Percentiles rank a stretch among this genome's conserved stretches.
phyloP scores from a whole-genome alignment of 2,113 vertebrate species.

The Melanostigma gelatinosum region DNA sequence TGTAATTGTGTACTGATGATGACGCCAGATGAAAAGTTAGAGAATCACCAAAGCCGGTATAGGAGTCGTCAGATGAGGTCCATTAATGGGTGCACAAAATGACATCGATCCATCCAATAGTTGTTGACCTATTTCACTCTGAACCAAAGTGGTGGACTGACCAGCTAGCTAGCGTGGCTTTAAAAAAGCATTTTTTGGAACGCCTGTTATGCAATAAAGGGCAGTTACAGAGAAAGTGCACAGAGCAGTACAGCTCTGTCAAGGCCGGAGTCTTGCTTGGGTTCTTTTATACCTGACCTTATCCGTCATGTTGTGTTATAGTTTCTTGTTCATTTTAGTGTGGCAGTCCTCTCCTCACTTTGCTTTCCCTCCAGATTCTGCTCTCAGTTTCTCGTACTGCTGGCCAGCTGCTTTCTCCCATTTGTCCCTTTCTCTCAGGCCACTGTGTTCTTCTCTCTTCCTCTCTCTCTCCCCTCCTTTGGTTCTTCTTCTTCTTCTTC shows the following conservation, averaged over 20 bases:
- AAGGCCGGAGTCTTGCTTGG: background rate
- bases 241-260: slow-evolving; percentile 3
- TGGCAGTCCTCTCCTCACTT: slow-evolving; percentile 16
- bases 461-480: slow-evolving; percentile 8
- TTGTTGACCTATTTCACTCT: background rate
- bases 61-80: background rate
- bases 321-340: slow-evolving; percentile 16
- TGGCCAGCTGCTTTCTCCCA: background rate
- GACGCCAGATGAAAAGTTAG: background rate
- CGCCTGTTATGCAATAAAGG: slow-evolving; percentile 10
- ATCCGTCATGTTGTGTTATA: slow-evolving; percentile 30
- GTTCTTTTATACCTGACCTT: slow-evolving; percentile 34
- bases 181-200: background rate
- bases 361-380: slow-evolving; percentile 15
- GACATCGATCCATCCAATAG: background rate
- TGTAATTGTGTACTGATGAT: background rate
- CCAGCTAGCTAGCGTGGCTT: background rate
- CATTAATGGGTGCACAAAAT: background rate
- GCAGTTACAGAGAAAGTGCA: background rate
- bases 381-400: slow-evolving; percentile 9
- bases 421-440: slow-evolving; percentile 34
- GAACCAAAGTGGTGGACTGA: background rate
- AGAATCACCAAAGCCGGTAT: background rate
- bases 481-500: slow-evolving; percentile 1
- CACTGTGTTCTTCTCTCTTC: slow-evolving; percentile 11